phyloP scores from a whole-genome alignment of 2,888 invertebrate genomes.

The Campaea margaritaria region DNA sequence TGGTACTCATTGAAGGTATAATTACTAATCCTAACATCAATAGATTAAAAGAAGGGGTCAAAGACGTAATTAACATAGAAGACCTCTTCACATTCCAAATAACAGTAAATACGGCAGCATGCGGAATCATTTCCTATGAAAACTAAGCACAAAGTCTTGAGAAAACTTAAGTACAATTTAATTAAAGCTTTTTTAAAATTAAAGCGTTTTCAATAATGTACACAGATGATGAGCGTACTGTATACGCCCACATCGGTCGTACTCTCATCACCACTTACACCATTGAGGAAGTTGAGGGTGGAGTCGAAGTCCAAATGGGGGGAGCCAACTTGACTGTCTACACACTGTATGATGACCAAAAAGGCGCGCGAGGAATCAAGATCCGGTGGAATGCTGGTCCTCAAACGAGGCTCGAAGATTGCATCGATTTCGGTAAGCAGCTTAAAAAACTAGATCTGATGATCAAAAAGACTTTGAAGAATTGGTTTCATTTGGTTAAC shows the following conservation, averaged over 20 bases:
- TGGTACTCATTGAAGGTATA: constrained; percentile 62
- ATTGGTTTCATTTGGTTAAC: no score
- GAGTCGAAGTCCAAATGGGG: constrained; percentile 61
- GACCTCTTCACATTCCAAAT: no score
- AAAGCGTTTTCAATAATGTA: not conserved
- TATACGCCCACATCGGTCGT: constrained; percentile 69
- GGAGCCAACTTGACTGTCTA: constrained; percentile 62
- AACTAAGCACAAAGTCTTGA: no score
- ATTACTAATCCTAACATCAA: no score
- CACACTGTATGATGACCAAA: constrained; percentile 59
- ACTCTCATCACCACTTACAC: constrained; percentile 61
- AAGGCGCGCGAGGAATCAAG: constrained; percentile 65
- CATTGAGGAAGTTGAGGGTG: constrained; percentile 63
- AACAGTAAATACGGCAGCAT: no score
- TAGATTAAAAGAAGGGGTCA: no score
- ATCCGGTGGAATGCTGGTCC: constrained; percentile 66
- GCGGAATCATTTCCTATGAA: no score
- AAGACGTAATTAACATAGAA: not conserved
- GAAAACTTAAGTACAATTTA: no score
- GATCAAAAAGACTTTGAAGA: no score
- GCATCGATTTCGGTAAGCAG: constrained; percentile 75
- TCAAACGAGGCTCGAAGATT: constrained; percentile 73
- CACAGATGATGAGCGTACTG: constrained; percentile 53
- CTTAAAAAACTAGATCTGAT: not conserved
- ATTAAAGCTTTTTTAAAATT: no score